Evolutionary conservation across 2,797 vertebrate species (phyloP).

Genomic region (Phalanger gymnotis): DNA sequence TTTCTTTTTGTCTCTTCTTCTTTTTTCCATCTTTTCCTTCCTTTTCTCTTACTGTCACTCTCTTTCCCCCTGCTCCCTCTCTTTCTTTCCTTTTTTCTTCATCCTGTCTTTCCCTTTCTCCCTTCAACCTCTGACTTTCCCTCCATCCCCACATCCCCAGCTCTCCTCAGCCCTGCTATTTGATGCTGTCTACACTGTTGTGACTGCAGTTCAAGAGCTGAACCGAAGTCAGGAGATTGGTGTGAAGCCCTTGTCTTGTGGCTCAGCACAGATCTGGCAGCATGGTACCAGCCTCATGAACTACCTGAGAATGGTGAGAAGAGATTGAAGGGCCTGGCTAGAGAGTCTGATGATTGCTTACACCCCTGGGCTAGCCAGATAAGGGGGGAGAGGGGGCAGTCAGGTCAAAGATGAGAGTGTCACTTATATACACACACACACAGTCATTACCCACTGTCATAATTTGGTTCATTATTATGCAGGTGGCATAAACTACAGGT

Average conservation of each 20-base stretch:
- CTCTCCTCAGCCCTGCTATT: conserved; percentile 96
- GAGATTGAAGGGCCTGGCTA: conserved; percentile 50
- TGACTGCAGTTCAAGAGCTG: conserved; percentile 95
- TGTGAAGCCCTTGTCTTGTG: conserved; percentile 96
- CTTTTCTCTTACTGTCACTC: not conserved
- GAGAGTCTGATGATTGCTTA: not conserved
- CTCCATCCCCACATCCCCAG: conserved; percentile 79
- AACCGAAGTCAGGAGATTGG: conserved; percentile 99
- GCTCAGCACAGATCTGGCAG: conserved; percentile 99
- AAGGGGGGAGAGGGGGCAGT: accelerated
- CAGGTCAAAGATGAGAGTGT: not conserved
- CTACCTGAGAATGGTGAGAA: conserved; percentile 98
- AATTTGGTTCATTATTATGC: not conserved
- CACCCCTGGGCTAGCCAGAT: not conserved
- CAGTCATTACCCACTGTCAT: not conserved
- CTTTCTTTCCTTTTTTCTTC: not conserved
- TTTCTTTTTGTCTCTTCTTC: not conserved
- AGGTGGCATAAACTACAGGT: not conserved
- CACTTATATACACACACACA: not conserved
- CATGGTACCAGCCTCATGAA: conserved; percentile 99
- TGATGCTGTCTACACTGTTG: conserved; percentile 95
- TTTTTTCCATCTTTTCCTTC: not conserved
- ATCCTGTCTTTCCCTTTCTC: not conserved
- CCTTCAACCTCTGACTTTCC: not conserved
- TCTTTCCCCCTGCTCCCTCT: no score